A percentile compares a stretch with the other conserved stretches of the same genome.
phyloP scores from a whole-genome alignment of 2,797 vertebrate species.

The Chaetodon trifasciatus region DNA sequence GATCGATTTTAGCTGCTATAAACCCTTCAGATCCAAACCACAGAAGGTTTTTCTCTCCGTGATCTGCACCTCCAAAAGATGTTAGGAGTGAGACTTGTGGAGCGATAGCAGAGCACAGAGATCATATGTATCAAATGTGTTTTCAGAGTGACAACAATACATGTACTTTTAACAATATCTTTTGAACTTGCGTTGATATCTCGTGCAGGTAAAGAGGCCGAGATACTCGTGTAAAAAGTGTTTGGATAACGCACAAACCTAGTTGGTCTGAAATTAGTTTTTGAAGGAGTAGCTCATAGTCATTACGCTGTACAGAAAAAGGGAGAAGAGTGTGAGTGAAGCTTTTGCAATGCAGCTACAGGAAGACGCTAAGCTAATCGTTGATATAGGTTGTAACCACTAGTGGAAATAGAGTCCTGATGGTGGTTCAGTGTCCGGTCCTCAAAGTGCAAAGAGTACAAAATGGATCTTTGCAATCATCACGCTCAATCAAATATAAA shows the following conservation, averaged over 20 bases:
- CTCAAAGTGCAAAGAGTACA: not conserved
- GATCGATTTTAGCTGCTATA: constrained; percentile 42
- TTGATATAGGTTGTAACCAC: not conserved
- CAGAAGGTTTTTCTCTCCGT: not conserved
- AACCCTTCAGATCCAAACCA: constrained; percentile 16
- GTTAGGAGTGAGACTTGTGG: not conserved
- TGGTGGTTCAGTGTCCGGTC: not conserved
- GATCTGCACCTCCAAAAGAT: constrained; percentile 23
- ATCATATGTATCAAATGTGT: not conserved
- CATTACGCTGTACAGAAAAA: not conserved
- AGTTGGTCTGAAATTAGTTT: not conserved
- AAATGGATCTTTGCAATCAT: not conserved
- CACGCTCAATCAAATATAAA: constrained; percentile 22
- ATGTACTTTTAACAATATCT: not conserved
- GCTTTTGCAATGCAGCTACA: not conserved
- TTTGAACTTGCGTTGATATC: not conserved
- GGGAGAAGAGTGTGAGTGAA: not conserved
- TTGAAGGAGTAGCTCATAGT: not conserved
- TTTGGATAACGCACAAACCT: not conserved
- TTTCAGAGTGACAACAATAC: not conserved
- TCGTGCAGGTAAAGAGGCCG: not conserved
- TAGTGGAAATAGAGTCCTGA: not conserved
- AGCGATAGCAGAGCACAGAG: not conserved
- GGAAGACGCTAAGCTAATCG: not conserved
- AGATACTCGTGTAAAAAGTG: not conserved